Evolutionary conservation across 2,113 vertebrate species (phyloP).

Genomic region (Chionomys nivalis): DNA sequence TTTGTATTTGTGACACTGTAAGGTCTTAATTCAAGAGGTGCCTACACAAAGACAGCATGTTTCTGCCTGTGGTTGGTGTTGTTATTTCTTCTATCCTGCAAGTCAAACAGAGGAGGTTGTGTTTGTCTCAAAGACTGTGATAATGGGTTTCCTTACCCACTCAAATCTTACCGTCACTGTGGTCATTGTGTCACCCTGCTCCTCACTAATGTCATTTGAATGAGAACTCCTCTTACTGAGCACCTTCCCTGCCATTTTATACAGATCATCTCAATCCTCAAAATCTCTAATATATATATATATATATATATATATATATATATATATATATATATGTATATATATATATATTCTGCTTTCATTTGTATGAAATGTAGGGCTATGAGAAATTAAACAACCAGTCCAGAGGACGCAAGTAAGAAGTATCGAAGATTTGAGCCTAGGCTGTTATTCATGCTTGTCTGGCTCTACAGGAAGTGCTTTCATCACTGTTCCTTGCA

Average conservation of each 20-base stretch:
- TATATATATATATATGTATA: not conserved
- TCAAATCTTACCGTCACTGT: not conserved
- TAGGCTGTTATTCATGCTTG: not conserved
- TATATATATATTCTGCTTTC: not conserved
- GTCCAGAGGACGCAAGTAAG: not conserved
- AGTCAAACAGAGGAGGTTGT: not conserved
- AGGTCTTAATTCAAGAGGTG: not conserved
- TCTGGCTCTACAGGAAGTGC: not conserved
- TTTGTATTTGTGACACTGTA: not conserved
- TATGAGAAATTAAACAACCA: not conserved
- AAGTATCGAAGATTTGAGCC: not conserved
- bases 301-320: not conserved
- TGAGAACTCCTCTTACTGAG: not conserved
- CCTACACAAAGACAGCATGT: not conserved
- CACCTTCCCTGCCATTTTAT: not conserved
- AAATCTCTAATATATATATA: not conserved
- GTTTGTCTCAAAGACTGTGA: not conserved
- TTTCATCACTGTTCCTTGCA: not conserved
- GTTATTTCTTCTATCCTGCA: not conserved
- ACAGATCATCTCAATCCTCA: not conserved
- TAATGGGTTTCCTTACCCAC: not conserved
- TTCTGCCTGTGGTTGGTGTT: not conserved
- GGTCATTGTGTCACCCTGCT: not conserved
- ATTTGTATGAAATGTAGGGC: not conserved
- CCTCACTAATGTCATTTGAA: not conserved